phyloP scores from a whole-genome alignment of 1,140 invertebrate genomes.

The fruit fly (Drosophila melanogaster) region Release_6_plus_ISO1_MT NC_004354.4:22766001-22766500 shows the following conservation, averaged over 20 bases:
- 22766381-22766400: constrained; percentile 39
- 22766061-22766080: too few species aligned
- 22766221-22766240: neutral
- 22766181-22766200: too few species aligned
- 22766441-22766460: constrained; percentile 79
- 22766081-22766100: too few species aligned
- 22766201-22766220: too few species aligned
- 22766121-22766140: too few species aligned
- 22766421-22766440: constrained; percentile 77
- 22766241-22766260: neutral
- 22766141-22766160: too few species aligned
- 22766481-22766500: neutral
- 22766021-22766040: too few species aligned
- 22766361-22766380: constrained; percentile 74
- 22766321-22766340: constrained; percentile 30
- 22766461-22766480: constrained; percentile 13
- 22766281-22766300: constrained; percentile 24
- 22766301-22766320: constrained; percentile 54
- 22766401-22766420: constrained; percentile 70
- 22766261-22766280: neutral
- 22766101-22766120: too few species aligned
- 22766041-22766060: too few species aligned
- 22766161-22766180: too few species aligned
- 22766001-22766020: too few species aligned
- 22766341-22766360: constrained; percentile 44